Conservation (phyloP, 2,797 vertebrate genomes). For the Artibeus jamaicensis region DNA sequence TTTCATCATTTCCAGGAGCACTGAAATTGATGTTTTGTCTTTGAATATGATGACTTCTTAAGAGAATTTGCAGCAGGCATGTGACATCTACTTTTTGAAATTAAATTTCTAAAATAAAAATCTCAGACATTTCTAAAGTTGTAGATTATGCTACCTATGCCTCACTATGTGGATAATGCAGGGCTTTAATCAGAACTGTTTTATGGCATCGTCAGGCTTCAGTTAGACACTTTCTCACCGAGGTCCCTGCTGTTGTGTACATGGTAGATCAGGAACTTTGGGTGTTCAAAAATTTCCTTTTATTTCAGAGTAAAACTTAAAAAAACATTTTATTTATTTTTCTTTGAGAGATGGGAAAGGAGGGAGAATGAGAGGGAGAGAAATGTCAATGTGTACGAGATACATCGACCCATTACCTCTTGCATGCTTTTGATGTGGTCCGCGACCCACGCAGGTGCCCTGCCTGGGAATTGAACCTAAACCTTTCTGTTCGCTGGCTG, state of each 20-base stretch:
- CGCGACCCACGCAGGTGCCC: too few species aligned
- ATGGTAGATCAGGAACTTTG: not conserved
- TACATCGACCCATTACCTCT: too few species aligned
- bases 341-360: too few species aligned
- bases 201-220: not conserved
- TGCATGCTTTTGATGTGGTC: too few species aligned
- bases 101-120: not conserved
- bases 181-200: not conserved
- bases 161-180: not conserved
- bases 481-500: too few species aligned
- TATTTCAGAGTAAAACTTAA: not conserved
- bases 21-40: not conserved
- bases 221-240: not conserved
- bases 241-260: rapidly evolving
- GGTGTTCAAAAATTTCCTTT: not conserved
- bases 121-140: not conserved
- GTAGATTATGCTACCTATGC: not conserved
- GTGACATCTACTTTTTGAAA: not conserved
- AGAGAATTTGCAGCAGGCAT: not conserved
- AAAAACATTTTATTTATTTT: too few species aligned
- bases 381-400: too few species aligned
- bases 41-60: not conserved
- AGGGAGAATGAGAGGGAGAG: too few species aligned
- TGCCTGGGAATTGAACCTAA: too few species aligned
- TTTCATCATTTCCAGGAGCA: not conserved